Conservation (phyloP, 1,140 invertebrate genomes). For the Drosophila nasuta region DNA sequence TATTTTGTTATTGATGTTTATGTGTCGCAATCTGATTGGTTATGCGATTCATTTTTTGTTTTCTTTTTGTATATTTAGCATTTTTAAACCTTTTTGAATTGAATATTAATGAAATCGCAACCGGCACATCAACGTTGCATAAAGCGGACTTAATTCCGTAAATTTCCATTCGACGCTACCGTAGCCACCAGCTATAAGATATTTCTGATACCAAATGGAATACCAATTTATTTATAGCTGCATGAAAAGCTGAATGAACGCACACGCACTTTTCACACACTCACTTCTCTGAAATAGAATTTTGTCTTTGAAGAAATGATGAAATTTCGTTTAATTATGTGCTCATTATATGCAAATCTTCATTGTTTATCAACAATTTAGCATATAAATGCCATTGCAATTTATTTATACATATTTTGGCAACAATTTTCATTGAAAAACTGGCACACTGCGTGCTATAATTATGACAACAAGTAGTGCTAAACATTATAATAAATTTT, state of each 20-base stretch:
- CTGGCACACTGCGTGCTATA: background rate
- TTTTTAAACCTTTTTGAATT: conserved; percentile 16
- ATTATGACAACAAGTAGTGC: background rate
- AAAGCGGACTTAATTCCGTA: conserved; percentile 14
- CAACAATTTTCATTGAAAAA: conserved; percentile 5
- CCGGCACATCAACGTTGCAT: conserved; percentile 17
- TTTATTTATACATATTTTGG: conserved; percentile 1
- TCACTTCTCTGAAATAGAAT: background rate
- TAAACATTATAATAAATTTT: background rate
- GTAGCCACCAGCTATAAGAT: conserved; percentile 15
- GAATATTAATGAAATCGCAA: conserved; percentile 33
- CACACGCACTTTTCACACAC: conserved; percentile 15
- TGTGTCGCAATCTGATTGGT: conserved; percentile 1
- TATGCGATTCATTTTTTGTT: background rate
- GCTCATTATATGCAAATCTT: conserved; percentile 5
- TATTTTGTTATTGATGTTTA: background rate
- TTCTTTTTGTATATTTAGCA: conserved; percentile 23
- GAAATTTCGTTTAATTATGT: conserved; percentile 9
- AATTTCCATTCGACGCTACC: conserved; percentile 22
- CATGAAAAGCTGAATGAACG: conserved; percentile 37
- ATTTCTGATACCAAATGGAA: conserved; percentile 6
- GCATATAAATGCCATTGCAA: background rate
- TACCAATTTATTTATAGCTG: conserved; percentile 15
- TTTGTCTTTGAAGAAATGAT: background rate
- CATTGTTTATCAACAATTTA: conserved; percentile 5